A percentile compares a stretch with the other conserved stretches of the same genome.
phyloP scores from a whole-genome alignment of 2,113 vertebrate genomes.

The Tyrannus savana region DNA sequence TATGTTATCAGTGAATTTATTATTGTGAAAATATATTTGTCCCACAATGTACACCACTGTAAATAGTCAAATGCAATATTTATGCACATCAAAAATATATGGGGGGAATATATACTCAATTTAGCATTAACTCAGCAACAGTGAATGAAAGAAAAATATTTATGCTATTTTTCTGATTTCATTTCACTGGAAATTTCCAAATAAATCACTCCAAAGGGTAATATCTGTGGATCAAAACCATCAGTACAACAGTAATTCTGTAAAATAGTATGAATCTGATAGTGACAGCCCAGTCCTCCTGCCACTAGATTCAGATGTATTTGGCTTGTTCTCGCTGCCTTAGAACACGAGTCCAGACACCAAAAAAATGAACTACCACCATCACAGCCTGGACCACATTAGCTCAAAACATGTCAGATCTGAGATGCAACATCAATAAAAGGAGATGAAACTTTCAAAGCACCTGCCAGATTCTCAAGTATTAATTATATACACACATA shows the following conservation, averaged over 20 bases:
- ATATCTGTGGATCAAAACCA: conserved; percentile 29
- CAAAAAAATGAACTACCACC: background rate
- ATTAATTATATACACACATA: conserved; percentile 18
- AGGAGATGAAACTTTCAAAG: conserved; percentile 24
- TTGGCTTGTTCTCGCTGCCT: conserved; percentile 16
- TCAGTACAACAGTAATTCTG: background rate
- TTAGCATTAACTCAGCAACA: conserved; percentile 20
- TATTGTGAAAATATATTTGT: conserved; percentile 45
- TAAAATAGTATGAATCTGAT: background rate
- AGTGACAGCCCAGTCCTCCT: background rate
- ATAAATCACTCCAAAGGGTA: conserved; percentile 2
- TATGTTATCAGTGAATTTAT: conserved; percentile 13
- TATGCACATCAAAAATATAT: conserved; percentile 54
- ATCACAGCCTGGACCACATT: background rate
- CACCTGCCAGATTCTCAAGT: background rate
- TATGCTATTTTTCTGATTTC: background rate
- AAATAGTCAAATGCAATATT: conserved; percentile 29
- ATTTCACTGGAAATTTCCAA: conserved; percentile 4
- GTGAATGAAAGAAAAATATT: conserved; percentile 16
- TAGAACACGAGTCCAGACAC: conserved; percentile 17
- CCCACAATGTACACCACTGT: conserved; percentile 40
- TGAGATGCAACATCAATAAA: conserved; percentile 20
- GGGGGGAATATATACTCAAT: background rate
- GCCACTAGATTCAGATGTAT: background rate
- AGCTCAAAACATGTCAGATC: background rate